Evolutionary conservation across 2,113 vertebrate species (phyloP), one percentile per base, ranked within the genome.

Genomic region (Lutjanus erythropterus): DNA sequence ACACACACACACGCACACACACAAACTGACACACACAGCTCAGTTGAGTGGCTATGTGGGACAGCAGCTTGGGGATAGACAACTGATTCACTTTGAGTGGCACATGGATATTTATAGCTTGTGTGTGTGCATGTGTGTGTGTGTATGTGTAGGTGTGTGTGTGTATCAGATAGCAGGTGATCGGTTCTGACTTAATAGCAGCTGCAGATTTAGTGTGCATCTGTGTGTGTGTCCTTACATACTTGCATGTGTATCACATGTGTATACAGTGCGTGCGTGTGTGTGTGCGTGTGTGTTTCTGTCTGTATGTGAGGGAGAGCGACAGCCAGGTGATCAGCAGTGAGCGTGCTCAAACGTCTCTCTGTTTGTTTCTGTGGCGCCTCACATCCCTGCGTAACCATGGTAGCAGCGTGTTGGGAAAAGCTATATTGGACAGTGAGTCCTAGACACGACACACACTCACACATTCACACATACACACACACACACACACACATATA

Each of bases 71-170:
- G 83, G 91, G 85, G 88, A 91, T 83, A 87, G 86, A 87, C 88
- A 87, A 90, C 89, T 80, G 86, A 92, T 88, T 89, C 85, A 79
- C 78, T 91, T 88, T 91, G 88, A 92, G 86, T 90, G 89, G 83
- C 89, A 90, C 75, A 62, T 69, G 53, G 84, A 85, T 91, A 92
- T 92, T 86, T 90, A 89, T 92, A 87, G 80, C 62, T 4, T 0
- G 4, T 50, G 42, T 49, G 62, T 80, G 72, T 61, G 50, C 73
- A 61, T 75, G 61, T 61, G 80, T 31, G 29, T 55, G 42, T 39
- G 55, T 25, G 35, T 67, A 60, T 66, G 67, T 33, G 68, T n/a
- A n/a, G n/a, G n/a, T 49, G 53, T 50, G 42, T 46, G 35, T 49
- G 66, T 67, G 31, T 47, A 11, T 59, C 31, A 31, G 31, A 68